phyloP scores from a whole-genome alignment of 2,113 vertebrate genomes.

The Chionodraco myersi region DNA sequence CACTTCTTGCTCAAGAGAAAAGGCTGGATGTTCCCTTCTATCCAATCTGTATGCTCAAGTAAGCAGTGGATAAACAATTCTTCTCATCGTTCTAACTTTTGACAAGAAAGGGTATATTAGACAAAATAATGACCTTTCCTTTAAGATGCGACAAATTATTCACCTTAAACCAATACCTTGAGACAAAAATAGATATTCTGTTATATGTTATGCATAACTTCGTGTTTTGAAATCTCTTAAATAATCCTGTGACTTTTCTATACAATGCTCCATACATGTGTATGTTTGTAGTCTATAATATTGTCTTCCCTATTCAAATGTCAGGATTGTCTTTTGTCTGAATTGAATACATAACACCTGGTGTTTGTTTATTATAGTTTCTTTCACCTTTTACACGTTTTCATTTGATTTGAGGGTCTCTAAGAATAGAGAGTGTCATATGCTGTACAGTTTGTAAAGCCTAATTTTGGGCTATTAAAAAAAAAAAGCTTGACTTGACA shows the following conservation, averaged over 20 bases:
- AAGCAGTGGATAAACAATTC: no score
- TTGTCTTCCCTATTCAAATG: background rate
- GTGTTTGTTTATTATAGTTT: background rate
- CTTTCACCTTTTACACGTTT: background rate
- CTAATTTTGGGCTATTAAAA: background rate
- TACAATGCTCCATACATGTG: no score
- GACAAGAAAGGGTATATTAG: no score
- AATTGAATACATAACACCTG: background rate
- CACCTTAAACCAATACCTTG: background rate
- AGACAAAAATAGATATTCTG: background rate
- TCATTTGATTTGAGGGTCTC: background rate
- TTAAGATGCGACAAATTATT: background rate
- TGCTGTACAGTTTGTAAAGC: background rate
- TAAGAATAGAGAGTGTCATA: background rate
- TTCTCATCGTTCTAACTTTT: no score
- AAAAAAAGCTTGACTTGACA: conserved; percentile 8
- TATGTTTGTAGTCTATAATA: background rate
- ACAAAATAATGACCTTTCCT: no score
- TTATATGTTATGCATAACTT: background rate
- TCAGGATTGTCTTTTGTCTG: background rate
- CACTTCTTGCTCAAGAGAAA: no score
- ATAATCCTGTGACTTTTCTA: background rate
- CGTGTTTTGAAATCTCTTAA: background rate
- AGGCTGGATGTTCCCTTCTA: no score
- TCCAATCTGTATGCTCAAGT: no score